Conservation (phyloP, 2,113 vertebrate species). For the Pelecanus crispus region DNA sequence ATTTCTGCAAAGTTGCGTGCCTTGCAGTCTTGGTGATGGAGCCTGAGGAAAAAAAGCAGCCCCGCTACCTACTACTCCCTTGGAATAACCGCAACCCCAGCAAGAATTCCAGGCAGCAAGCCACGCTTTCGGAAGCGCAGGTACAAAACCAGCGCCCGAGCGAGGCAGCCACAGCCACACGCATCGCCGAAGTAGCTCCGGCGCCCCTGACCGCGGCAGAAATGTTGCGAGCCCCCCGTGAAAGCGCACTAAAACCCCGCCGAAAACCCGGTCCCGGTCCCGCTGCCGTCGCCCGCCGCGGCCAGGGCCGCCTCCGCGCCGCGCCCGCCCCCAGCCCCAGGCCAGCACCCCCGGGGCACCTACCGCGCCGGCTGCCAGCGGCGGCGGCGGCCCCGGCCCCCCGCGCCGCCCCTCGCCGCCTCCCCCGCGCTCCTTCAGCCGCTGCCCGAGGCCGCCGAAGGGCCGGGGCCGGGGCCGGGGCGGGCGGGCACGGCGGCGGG, state of each 20-base stretch:
- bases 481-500: too few relatives aligned
- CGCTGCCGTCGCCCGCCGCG: too few relatives aligned
- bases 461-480: background rate
- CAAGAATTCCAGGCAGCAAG: background rate
- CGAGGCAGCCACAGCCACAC: rapidly evolving
- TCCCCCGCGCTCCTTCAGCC: too few relatives aligned
- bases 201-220: background rate
- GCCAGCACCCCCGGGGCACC: background rate
- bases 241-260: background rate
- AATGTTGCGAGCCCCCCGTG: background rate
- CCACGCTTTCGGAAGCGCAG: background rate
- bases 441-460: background rate
- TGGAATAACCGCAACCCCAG: background rate
- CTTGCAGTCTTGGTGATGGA: background rate
- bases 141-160: background rate
- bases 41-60: too few relatives aligned
- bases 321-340: background rate
- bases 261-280: background rate
- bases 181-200: background rate
- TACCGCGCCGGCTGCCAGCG: too few relatives aligned
- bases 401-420: too few relatives aligned
- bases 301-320: too few relatives aligned
- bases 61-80: background rate
- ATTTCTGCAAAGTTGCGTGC: background rate
- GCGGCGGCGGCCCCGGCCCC: too few relatives aligned